A percentile compares a stretch with the other conserved stretches of the same genome.
Conservation (phyloP, 2,797 vertebrate genomes). For the Chelmon rostratus region DNA sequence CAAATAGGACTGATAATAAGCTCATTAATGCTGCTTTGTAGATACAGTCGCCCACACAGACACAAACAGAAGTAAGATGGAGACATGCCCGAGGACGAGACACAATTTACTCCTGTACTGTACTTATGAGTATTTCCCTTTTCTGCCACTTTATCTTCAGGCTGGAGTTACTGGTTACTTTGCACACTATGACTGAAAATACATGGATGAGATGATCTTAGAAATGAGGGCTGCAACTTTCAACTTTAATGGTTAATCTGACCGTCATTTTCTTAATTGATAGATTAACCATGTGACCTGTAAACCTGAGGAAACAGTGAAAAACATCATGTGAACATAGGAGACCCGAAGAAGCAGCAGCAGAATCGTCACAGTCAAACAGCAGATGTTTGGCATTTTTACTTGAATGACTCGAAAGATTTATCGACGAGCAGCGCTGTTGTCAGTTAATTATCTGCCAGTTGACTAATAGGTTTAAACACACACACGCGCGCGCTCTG, state of each 20-base stretch:
- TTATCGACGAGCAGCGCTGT: not conserved
- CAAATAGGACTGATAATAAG: slow-evolving; percentile 60
- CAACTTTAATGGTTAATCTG: too few relatives aligned
- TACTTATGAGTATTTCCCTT: not conserved
- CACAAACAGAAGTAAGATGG: slow-evolving; percentile 6
- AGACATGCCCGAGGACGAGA: not conserved
- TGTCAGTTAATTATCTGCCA: not conserved
- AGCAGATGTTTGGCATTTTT: too few relatives aligned
- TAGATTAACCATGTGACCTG: not conserved
- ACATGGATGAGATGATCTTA: not conserved
- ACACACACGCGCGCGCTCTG: too few relatives aligned
- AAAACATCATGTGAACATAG: too few relatives aligned
- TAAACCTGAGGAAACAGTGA: not conserved
- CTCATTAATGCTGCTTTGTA: slow-evolving; percentile 61
- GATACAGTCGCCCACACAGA: slow-evolving; percentile 37
- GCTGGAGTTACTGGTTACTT: not conserved
- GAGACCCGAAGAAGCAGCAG: too few relatives aligned
- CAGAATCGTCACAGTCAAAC: too few relatives aligned
- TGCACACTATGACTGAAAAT: not conserved
- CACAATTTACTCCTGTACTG: not conserved
- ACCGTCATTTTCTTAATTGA: not conserved
- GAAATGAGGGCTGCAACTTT: not conserved
- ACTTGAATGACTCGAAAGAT: too few relatives aligned
- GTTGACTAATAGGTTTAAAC: not conserved
- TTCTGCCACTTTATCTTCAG: not conserved